Evolutionary conservation across 1,140 invertebrate species (phyloP), one percentile per base, ranked within the genome.

Genomic region (Trichomalopsis sarcophagae): DNA sequence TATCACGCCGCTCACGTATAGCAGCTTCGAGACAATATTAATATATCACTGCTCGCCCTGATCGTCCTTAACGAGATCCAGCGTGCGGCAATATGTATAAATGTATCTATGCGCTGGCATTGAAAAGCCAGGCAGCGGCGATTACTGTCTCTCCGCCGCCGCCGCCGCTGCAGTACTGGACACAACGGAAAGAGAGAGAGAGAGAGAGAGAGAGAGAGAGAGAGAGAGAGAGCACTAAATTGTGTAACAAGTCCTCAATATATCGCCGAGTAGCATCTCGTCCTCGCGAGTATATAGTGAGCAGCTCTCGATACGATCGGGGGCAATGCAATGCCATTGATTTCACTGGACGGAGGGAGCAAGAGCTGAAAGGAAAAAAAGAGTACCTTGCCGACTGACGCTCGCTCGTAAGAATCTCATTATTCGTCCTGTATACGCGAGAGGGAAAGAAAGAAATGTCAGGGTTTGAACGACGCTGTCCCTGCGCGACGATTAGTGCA

Each of bases 241-340:
- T 82, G 77, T 77, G 74, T 85, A 87, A 89, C 77, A 82, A 88
- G 74, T 86, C 86, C 55, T 85, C 85, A 80, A 81, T 89, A 87
- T 82, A 87, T 89, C 82, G 69, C 62, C 80, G 85, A 84, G 87
- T 84, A 86, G 81, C 83, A 69, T 76, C 62, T 74, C 80, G 90
- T 91, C 79, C 78, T 85, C 79, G 50, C 23, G 66, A 30, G 11
- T 62, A 74, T 82, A 44, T 44, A 9, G 40, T 44, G 9, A 44
- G 21, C 27, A 27, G 17, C 40, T 82, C 88, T 88, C 88, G 83
- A 88, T 87, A 87, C 83, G 68, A 91, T 89, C 87, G 89, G 80
- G 89, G 86, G 82, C 87, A 90, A 91, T 90, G 87, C 75, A 81
- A 91, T 88, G 86, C 88, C 76, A 33, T 69, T 36, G 84, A 85